Conservation (phyloP, 2,888 invertebrate genomes). For the Cristatella mucedo region DNA sequence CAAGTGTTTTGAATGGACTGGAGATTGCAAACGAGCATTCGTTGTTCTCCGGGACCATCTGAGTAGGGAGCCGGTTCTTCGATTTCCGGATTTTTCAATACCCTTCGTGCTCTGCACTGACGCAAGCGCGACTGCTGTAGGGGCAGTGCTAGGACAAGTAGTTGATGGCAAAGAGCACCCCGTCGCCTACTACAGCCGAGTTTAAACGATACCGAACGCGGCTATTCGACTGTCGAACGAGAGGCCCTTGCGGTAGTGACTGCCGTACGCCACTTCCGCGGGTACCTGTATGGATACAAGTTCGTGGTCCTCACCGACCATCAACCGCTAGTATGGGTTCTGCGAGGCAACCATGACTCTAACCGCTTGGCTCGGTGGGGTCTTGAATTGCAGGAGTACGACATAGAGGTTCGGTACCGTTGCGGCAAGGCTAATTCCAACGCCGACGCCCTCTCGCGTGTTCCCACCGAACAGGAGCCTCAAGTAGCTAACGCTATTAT, state of each 20-base stretch:
- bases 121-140: slow-evolving; percentile 17
- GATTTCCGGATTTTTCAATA: slow-evolving; percentile 12
- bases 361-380: slow-evolving; percentile 15
- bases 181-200: slow-evolving; percentile 17
- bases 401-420: slow-evolving; percentile 10
- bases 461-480: too few relatives aligned
- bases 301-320: slow-evolving; percentile 15
- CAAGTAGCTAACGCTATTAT: too few relatives aligned
- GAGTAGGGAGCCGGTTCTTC: too few relatives aligned
- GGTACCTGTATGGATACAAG: slow-evolving; percentile 13
- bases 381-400: slow-evolving; percentile 11
- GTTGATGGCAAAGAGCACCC: slow-evolving; percentile 12
- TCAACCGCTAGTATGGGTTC: slow-evolving; percentile 13
- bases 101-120: slow-evolving; percentile 16
- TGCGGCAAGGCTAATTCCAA: slow-evolving; percentile 12
- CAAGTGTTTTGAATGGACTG: too few relatives aligned
- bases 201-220: slow-evolving; percentile 14
- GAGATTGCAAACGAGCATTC: too few relatives aligned
- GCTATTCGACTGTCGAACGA: slow-evolving; percentile 15
- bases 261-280: slow-evolving; percentile 13
- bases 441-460: neutral
- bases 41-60: too few relatives aligned
- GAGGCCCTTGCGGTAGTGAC: slow-evolving; percentile 17
- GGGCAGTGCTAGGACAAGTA: slow-evolving; percentile 17
- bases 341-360: slow-evolving; percentile 12